A percentile compares a stretch with the other conserved stretches of the same genome.
phyloP scores from a whole-genome alignment of 2,113 vertebrate species.

The Oxygymnocypris stewartii region DNA sequence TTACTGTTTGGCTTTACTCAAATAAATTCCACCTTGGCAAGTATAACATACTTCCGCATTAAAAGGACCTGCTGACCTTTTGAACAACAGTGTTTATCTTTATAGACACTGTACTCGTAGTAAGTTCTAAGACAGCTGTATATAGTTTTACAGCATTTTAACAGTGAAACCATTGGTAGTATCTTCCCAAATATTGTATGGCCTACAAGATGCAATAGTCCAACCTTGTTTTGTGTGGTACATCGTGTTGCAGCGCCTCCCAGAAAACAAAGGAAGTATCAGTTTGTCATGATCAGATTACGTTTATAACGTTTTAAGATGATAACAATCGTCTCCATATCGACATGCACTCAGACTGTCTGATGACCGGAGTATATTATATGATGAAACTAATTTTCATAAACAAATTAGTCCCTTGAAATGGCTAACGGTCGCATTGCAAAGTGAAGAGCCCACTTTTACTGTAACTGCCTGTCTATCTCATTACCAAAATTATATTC shows the following conservation, averaged over 20 bases:
- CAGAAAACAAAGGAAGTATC: constrained; percentile 37
- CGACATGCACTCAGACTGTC: constrained; percentile 53
- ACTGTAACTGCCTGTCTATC: background rate
- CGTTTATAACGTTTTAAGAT: constrained; percentile 48
- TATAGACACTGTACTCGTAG: no score
- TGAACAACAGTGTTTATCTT: background rate
- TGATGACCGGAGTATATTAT: constrained; percentile 49
- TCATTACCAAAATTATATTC: constrained; percentile 5
- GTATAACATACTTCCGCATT: background rate
- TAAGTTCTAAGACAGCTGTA: background rate
- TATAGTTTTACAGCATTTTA: constrained; percentile 8
- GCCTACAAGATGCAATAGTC: background rate
- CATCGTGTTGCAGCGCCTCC: background rate
- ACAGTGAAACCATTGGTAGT: background rate
- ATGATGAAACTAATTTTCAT: constrained; percentile 52
- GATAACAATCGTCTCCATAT: constrained; percentile 59
- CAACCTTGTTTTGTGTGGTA: background rate
- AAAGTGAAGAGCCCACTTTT: background rate
- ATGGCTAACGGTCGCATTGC: constrained; percentile 26
- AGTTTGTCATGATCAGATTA: constrained; percentile 55
- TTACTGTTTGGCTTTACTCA: background rate
- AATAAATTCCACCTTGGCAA: background rate
- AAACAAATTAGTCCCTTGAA: constrained; percentile 50
- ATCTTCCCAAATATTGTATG: background rate
- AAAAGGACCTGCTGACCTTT: background rate